Evolutionary conservation across 2,797 vertebrate genomes (phyloP), one percentile per base, ranked within the genome.

Genomic region (Pteropus rufus): DNA sequence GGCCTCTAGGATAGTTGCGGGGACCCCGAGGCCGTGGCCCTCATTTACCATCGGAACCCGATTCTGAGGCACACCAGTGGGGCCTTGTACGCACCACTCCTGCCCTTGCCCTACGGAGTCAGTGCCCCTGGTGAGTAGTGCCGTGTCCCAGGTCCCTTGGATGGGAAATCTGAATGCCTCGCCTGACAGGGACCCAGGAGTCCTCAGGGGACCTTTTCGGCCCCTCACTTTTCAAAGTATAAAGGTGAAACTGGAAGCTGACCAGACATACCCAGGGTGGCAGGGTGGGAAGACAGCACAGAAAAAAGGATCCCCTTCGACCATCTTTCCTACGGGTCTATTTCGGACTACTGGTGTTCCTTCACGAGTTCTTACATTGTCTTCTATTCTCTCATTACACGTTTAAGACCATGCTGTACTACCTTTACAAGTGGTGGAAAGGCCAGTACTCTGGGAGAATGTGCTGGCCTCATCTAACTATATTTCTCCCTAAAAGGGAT

Each of bases 31-130:
- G 98, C 99, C 0, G 99, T 99, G 98, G 99, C 99, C 88, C 99
- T 99, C 97, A 99, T 99, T 97, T 99, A 99, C 98, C 98, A 98
- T 87, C 98, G 99, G 98, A 99, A 99, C 97, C 99, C 99, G 11
- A 99, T 99, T 98, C 98, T 99, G 94, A 99, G 99, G 97, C 99
- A 99, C 98, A 99, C 99, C 85, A 99, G 99, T 89, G 99, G 98
- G 49, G 99, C 99, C 60, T 98, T 99, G 93, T 99, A 99, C 0
- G 99, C 99, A 31, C 99, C 99, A 0, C 99, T 99, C 92, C 98
- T 99, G 97, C 99, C 99, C 39, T 99, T 99, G 97, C 98, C 99
- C 46, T 99, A 99, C 0, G 99, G 99, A 96, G 99, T 98, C 97
- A 98, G 99, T 82, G 98, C 99, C 97, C 99, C 99, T 98, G 99